Evolutionary conservation across 2,888 invertebrate genomes (phyloP), one percentile per base, ranked within the genome.

Genomic region (Lathronympha strigana): DNA sequence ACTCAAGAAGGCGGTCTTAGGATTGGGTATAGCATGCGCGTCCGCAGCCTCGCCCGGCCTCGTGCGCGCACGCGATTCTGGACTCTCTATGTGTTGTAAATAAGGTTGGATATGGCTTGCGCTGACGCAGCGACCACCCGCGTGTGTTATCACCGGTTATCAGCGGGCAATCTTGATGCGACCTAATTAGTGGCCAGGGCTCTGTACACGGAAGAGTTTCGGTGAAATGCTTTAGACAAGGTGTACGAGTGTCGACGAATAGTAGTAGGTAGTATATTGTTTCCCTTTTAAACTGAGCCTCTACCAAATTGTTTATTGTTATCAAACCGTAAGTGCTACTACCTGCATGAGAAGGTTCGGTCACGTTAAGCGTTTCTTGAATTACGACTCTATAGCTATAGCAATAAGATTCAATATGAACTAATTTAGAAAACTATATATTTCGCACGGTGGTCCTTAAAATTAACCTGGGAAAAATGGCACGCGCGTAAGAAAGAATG

Each of bases 181-280:
- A 75, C 79, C 86, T 87, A 87, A 88, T 88, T 88, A 87, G 84
- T 80, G 82, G 78, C 61, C 67, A 33, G 49, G 58, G 69, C 69
- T 25, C 33, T 61, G 71, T 38, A 38, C 8, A 38, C 38, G 38
- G 38, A 38, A 38, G 38, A 33, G 33, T 6, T 38, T 38, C 15
- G 38, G 38, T 38, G 38, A 38, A 38, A 38, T 38, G 36, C 36
- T 4, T 15, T n/a, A 38, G 33, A 33, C 33, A n/a, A n/a, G n/a
- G 1, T 33, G 28, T 28, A 28, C 28, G n/a, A 28, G 28, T 28
- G 25, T 5, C 25, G 25, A n/a, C n/a, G n/a, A n/a, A n/a, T n/a
- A n/a, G n/a, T n/a, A n/a, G n/a, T n/a, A n/a, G n/a, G n/a, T n/a
- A n/a, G n/a, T n/a, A n/a, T n/a, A n/a, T n/a, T n/a, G n/a, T n/a